Evolutionary conservation across 1,140 invertebrate species (phyloP), one percentile per base, ranked within the genome.

Genomic region (Heliconius eleuchia): DNA sequence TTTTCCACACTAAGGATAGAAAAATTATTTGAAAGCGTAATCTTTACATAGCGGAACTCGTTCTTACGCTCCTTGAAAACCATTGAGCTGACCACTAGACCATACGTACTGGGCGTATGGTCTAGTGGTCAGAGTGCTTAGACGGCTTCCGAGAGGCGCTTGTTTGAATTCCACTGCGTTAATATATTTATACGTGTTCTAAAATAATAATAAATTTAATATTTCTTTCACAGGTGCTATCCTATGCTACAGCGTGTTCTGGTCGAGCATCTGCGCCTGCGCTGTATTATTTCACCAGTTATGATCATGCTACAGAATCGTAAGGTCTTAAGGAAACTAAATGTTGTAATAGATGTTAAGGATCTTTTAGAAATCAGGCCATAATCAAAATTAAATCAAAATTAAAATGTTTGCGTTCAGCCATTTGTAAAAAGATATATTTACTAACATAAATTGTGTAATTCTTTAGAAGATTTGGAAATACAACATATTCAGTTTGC

Each of bases 331-430:
- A 88, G 85, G 82, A 88, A 89, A 91, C 91, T 92, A 85, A 91
- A 93, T 93, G 91, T 93, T 92, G 91, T 93, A 90, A 93, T 93
- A 93, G 91, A 88, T 57, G 74, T 74, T 80, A 81, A 80, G 77
- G 74, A 37, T 30, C 42, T 19, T 57, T 50, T 4, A n/a, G 46
- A 46, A n/a, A 75, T 74, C 73, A 52, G 50, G 73, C 75, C 77
- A 79, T 71, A 72, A n/a, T n/a, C n/a, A n/a, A n/a, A n/a, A n/a
- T n/a, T n/a, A 30, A 66, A 27, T 30, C 2, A 66, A 66, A 66
- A 30, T 23, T 23, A 60, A 8, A 60, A 60, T 4, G 1, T 11
- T 60, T 23, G 57, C 42, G 42, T 16, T 46, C 13, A 30, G 4
- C 13, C n/a, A 30, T 23, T 37, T 37, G 34, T 6, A 6, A 37